Conservation (phyloP, 2,888 invertebrate genomes). For the Poecilus cupreus region DNA sequence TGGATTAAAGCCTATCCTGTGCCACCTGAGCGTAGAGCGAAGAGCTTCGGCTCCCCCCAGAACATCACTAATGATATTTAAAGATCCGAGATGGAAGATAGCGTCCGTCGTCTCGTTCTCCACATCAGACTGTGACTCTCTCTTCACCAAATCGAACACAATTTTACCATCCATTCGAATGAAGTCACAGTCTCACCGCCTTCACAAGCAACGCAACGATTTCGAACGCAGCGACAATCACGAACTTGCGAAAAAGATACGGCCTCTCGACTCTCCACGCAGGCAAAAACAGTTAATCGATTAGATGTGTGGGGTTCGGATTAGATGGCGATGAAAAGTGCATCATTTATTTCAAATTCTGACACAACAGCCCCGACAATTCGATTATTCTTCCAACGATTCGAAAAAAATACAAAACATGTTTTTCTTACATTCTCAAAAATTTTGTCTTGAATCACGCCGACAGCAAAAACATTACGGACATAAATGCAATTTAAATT, state of each 20-base stretch:
- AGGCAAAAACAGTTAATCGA: slow-evolving; percentile 51
- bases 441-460: background rate
- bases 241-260: slow-evolving; percentile 51
- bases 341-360: slow-evolving; percentile 45
- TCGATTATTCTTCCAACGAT: slow-evolving; percentile 31
- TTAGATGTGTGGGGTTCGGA: slow-evolving; percentile 39
- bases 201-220: background rate
- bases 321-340: slow-evolving; percentile 42
- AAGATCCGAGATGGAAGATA: slow-evolving; percentile 68
- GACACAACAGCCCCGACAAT: slow-evolving; percentile 26
- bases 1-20: background rate
- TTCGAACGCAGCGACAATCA: slow-evolving; percentile 48
- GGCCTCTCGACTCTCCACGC: slow-evolving; percentile 43
- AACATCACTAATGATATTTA: slow-evolving; percentile 69
- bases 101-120: slow-evolving; percentile 46
- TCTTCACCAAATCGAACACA: background rate
- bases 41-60: slow-evolving; percentile 50
- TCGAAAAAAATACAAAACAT: slow-evolving; percentile 31
- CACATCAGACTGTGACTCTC: slow-evolving; percentile 33
- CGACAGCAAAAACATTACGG: background rate
- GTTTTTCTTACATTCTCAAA: background rate
- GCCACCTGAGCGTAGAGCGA: background rate
- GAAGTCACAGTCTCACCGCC: slow-evolving; percentile 28
- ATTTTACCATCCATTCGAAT: background rate
- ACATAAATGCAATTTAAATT: background rate